A percentile compares a stretch with the other conserved stretches of the same genome.
phyloP scores from a whole-genome alignment of 2,797 vertebrate species.

The Labroides dimidiatus region DNA sequence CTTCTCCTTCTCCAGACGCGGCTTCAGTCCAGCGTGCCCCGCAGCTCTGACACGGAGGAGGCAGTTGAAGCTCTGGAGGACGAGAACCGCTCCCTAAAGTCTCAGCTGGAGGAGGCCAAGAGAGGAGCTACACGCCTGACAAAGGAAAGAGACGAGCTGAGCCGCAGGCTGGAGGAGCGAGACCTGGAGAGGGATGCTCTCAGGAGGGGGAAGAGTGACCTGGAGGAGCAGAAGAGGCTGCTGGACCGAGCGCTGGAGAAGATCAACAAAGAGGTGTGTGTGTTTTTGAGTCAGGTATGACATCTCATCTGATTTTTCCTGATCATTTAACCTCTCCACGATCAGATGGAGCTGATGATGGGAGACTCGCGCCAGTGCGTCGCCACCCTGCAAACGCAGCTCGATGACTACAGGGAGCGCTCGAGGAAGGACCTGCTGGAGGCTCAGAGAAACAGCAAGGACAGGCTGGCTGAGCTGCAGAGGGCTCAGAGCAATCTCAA shows the following conservation, averaged over 20 bases:
- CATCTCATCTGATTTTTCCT: background rate
- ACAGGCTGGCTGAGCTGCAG: conserved; percentile 88
- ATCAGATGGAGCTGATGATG: conserved; percentile 90
- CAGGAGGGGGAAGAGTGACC: conserved; percentile 85
- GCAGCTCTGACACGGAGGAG: conserved; percentile 82
- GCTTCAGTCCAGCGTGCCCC: conserved; percentile 78
- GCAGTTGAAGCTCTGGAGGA: conserved; percentile 85
- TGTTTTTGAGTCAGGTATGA: too few species aligned
- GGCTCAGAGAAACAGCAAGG: conserved; percentile 89
- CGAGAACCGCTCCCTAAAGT: conserved; percentile 86
- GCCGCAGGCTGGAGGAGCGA: conserved; percentile 86
- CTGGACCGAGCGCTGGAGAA: conserved; percentile 90
- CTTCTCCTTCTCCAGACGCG: conserved; percentile 64
- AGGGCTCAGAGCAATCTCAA: conserved; percentile 85
- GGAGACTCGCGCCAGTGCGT: conserved; percentile 88
- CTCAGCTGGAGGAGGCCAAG: conserved; percentile 89
- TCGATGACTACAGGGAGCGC: conserved; percentile 93
- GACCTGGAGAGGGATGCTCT: conserved; percentile 89
- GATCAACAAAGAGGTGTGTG: conserved; percentile 91
- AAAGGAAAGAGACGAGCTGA: conserved; percentile 89
- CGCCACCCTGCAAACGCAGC: conserved; percentile 83
- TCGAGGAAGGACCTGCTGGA: conserved; percentile 90
- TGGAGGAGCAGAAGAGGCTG: conserved; percentile 94
- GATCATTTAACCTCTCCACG: background rate
- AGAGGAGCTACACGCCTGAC: conserved; percentile 77